Percentiles rank a stretch among this genome's conserved stretches.
phyloP scores from a whole-genome alignment of 1,140 invertebrate genomes.

The Bombus pyrosoma region DNA sequence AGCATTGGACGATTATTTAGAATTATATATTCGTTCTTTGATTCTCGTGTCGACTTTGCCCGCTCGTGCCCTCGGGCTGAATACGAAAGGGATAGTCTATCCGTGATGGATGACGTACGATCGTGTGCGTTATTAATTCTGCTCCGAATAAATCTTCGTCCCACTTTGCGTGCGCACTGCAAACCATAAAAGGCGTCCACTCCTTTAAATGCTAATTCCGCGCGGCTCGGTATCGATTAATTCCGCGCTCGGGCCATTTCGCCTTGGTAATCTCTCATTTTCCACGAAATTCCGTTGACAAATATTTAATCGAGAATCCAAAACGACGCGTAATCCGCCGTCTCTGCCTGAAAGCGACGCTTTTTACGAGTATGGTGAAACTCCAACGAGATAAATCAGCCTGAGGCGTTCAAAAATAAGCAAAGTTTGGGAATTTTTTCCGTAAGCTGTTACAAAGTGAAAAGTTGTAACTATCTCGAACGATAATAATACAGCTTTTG shows the following conservation, averaged over 20 bases:
- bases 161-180: neutral
- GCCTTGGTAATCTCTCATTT: conserved; percentile 1
- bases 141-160: conserved; percentile 18
- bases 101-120: neutral
- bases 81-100: neutral
- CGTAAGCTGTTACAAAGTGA: too few relatives aligned
- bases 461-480: too few relatives aligned
- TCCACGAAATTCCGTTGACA: neutral
- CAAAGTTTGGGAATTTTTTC: too few relatives aligned
- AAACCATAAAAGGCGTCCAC: conserved; percentile 42
- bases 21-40: too few relatives aligned
- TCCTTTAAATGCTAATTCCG: conserved; percentile 62
- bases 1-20: too few relatives aligned
- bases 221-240: conserved; percentile 22
- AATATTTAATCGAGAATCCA: conserved; percentile 10
- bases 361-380: too few relatives aligned
- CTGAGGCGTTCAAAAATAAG: too few relatives aligned
- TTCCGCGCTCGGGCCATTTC: neutral
- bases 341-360: too few relatives aligned
- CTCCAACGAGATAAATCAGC: too few relatives aligned
- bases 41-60: neutral
- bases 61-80: neutral
- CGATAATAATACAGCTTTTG: too few relatives aligned
- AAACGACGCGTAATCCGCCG: neutral
- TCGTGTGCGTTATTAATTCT: neutral